These are phyloP conservation scores for Bovichtus diacanthus DNA, from an alignment of 2,797 vertebrate genomes.

Conservation along the genomic window DNA sequence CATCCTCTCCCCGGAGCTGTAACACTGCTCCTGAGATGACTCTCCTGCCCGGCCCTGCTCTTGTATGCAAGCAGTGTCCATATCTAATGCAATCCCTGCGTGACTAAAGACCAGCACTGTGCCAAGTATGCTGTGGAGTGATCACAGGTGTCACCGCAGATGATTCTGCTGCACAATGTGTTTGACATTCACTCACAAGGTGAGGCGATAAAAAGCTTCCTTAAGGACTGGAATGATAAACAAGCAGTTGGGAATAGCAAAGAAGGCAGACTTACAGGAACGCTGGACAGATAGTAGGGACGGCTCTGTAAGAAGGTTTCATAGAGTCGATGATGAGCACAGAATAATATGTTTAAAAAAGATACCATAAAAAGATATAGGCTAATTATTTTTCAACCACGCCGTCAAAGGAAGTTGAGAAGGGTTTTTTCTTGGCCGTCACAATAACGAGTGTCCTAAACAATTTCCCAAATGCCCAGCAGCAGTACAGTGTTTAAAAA, in stretches of 20 bases:
- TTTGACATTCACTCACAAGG: constrained; percentile 57
- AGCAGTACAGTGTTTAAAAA: not conserved
- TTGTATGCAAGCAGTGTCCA: constrained; percentile 55
- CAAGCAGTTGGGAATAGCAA: constrained; percentile 16
- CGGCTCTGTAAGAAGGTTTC: not conserved
- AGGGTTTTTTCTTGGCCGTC: not conserved
- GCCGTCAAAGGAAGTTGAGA: constrained; percentile 4
- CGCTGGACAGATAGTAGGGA: not conserved
- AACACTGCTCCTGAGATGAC: constrained; percentile 48
- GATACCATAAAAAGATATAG: not conserved
- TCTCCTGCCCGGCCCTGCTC: constrained; percentile 51
- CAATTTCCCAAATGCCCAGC: not conserved
- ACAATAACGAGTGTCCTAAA: not conserved
- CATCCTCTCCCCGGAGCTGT: constrained; percentile 49
- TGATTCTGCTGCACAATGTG: constrained; percentile 40
- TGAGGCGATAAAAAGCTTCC: constrained; percentile 45
- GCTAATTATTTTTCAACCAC: not conserved
- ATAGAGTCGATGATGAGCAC: not conserved
- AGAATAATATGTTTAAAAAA: constrained; percentile 1
- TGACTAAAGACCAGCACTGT: constrained; percentile 57
- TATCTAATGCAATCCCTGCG: constrained; percentile 63
- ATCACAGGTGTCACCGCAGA: constrained; percentile 67
- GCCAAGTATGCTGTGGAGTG: constrained; percentile 52
- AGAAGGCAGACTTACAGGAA: not conserved
- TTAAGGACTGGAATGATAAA: constrained; percentile 22